A percentile compares a stretch with the other conserved stretches of the same genome.
Conservation (phyloP, 2,797 vertebrate species). For the Melanotaenia maccullochi region DNA sequence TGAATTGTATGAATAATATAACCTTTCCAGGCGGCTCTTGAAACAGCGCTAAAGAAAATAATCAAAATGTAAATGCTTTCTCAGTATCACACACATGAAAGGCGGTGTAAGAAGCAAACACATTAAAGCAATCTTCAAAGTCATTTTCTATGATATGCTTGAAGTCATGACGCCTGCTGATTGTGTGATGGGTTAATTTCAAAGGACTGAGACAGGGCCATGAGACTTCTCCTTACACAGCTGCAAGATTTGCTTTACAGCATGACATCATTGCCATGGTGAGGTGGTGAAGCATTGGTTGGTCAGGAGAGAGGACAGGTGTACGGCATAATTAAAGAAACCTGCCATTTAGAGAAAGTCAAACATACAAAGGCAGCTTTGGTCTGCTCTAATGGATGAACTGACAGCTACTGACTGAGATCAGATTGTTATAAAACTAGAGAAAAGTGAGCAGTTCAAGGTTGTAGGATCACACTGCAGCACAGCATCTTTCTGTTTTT, state of each 20-base stretch:
- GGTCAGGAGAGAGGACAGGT: not conserved
- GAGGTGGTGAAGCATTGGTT: slow-evolving; percentile 12
- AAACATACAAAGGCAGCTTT: not conserved
- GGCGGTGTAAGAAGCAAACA: slow-evolving; percentile 33
- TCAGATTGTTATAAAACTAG: not conserved
- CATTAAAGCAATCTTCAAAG: slow-evolving; percentile 64
- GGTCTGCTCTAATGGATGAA: not conserved
- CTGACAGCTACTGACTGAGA: not conserved
- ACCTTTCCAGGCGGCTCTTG: slow-evolving; percentile 23
- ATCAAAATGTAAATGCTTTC: slow-evolving; percentile 64
- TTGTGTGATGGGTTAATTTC: slow-evolving; percentile 58
- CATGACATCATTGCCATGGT: slow-evolving; percentile 34
- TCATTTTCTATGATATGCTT: slow-evolving; percentile 30
- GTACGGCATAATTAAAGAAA: slow-evolving; percentile 20
- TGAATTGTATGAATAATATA: slow-evolving; percentile 34
- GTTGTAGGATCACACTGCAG: not conserved
- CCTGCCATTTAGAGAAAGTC: slow-evolving; percentile 11
- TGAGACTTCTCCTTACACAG: slow-evolving; percentile 36
- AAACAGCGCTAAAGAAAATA: slow-evolving; percentile 47
- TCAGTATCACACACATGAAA: slow-evolving; percentile 56
- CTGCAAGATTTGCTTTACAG: slow-evolving; percentile 18
- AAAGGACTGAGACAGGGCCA: slow-evolving; percentile 43
- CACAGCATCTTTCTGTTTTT: not conserved
- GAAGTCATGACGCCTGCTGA: slow-evolving; percentile 49
- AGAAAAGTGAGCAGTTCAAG: not conserved